These are phyloP conservation scores for Carpatolechia fugitivella DNA, from an alignment of 2,888 invertebrate species.

Conservation along the genomic window DNA sequence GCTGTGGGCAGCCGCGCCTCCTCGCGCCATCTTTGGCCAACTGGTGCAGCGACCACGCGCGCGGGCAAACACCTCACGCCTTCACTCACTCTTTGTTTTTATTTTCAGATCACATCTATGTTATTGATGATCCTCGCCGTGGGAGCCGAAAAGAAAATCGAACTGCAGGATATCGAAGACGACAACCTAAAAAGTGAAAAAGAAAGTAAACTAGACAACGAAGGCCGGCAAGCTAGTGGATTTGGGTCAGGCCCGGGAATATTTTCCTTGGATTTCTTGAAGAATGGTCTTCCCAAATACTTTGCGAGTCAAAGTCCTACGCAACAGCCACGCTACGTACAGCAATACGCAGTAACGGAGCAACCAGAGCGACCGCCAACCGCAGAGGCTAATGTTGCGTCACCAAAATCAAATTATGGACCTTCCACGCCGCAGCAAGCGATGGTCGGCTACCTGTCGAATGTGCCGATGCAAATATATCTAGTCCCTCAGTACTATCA, in stretches of 20 bases:
- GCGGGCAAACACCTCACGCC: slow-evolving; percentile 42
- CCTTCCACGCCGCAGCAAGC: slow-evolving; percentile 48
- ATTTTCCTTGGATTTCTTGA: slow-evolving; percentile 55
- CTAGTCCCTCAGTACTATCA: slow-evolving; percentile 68
- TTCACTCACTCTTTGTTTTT: slow-evolving; percentile 51
- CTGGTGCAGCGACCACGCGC: slow-evolving; percentile 36
- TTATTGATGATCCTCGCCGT: slow-evolving; percentile 54
- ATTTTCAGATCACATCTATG: slow-evolving; percentile 65
- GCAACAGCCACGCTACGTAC: slow-evolving; percentile 55
- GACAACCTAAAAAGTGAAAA: slow-evolving; percentile 83
- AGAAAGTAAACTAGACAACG: slow-evolving; percentile 51
- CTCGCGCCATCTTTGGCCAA: slow-evolving; percentile 43
- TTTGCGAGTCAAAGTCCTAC: slow-evolving; percentile 44
- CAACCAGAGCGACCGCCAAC: slow-evolving; percentile 48
- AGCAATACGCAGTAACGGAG: slow-evolving; percentile 69
- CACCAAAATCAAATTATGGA: slow-evolving; percentile 40
- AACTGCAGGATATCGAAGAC: slow-evolving; percentile 86
- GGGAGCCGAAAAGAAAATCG: slow-evolving; percentile 80
- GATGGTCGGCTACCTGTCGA: slow-evolving; percentile 66
- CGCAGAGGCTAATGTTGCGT: slow-evolving; percentile 12
- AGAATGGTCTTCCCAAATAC: slow-evolving; percentile 53
- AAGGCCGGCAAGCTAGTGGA: slow-evolving; percentile 34
- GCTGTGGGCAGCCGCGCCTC: slow-evolving; percentile 50
- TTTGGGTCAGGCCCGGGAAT: slow-evolving; percentile 32
- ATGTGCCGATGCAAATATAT: slow-evolving; percentile 71